Conservation (phyloP, 2,888 invertebrate genomes). For the Eledone cirrhosa region DNA sequence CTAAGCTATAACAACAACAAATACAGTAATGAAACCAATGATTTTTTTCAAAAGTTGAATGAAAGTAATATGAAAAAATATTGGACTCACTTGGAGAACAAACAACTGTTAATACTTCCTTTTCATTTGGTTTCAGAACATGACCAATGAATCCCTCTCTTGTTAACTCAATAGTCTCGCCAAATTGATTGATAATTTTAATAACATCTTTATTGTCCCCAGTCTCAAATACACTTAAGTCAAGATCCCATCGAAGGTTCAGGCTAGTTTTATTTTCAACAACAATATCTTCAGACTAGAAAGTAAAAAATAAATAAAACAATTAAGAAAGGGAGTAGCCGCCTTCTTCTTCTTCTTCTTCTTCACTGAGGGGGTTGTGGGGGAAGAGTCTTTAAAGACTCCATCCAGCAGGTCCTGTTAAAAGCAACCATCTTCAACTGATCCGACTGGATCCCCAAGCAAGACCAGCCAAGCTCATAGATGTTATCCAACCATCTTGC, state of each 20-base stretch:
- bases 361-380: no score
- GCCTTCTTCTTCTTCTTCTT: no score
- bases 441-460: no score
- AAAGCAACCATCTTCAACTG: no score
- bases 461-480: no score
- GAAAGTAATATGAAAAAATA: neutral
- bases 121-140: conserved; percentile 59
- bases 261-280: conserved; percentile 62
- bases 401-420: no score
- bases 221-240: conserved; percentile 51
- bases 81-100: conserved; percentile 62
- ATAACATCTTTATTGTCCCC: conserved; percentile 60
- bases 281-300: conserved; percentile 50
- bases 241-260: conserved; percentile 60
- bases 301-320: neutral
- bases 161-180: conserved; percentile 52
- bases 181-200: conserved; percentile 61
- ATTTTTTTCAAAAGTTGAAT: neutral
- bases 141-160: conserved; percentile 32
- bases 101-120: conserved; percentile 54
- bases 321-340: no score
- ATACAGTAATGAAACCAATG: neutral
- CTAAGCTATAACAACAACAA: neutral
- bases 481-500: no score
- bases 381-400: no score